These are phyloP conservation scores for Acrocyrtus sp. DNA, from an alignment of 2,888 invertebrate genomes.

Conservation along the genomic window DNA sequence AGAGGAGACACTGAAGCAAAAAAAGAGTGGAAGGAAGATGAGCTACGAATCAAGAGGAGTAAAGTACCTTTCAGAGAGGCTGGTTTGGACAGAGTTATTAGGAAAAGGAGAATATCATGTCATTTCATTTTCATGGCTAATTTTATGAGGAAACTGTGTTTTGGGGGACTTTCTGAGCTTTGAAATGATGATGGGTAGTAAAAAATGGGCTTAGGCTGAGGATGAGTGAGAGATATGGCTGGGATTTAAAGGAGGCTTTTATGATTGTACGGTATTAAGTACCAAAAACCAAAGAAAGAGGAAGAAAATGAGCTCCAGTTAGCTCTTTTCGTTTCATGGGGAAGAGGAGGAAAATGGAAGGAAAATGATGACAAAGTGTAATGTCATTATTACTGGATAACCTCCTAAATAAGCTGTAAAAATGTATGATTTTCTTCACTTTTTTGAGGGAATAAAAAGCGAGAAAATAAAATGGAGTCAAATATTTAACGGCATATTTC, in stretches of 20 bases:
- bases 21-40: no score
- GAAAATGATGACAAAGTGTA: not conserved
- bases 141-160: not conserved
- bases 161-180: no score
- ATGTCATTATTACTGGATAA: constrained; percentile 5
- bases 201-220: not conserved
- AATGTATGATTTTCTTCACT: no score
- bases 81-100: not conserved
- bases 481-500: not conserved
- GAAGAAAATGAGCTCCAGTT: not conserved
- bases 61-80: not conserved
- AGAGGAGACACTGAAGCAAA: no score
- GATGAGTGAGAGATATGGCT: not conserved
- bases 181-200: not conserved
- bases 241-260: not conserved
- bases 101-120: not conserved
- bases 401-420: no score
- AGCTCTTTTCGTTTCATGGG: not conserved
- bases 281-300: no score
- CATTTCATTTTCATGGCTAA: not conserved
- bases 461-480: no score
- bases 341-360: not conserved
- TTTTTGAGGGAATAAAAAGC: not conserved
- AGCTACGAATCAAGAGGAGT: not conserved
- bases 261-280: not conserved